These are phyloP conservation scores for Sisor rabdophorus DNA, from an alignment of 2,113 vertebrate species.

Conservation along the genomic window DNA sequence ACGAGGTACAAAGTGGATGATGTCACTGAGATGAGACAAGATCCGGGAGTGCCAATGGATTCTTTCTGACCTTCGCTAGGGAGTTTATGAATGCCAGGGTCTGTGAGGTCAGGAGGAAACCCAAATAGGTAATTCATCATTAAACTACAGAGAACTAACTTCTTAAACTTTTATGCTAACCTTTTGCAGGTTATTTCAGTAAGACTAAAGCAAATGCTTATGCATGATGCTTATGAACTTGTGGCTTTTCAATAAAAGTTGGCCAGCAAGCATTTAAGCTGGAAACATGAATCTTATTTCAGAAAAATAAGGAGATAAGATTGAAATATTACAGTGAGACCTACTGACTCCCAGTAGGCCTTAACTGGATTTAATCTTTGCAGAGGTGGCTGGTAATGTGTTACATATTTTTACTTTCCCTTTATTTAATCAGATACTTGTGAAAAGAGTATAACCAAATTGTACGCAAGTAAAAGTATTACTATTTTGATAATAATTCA, in stretches of 20 bases:
- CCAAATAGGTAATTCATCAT: conserved; percentile 16
- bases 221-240: background rate
- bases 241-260: background rate
- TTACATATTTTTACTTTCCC: too few relatives aligned
- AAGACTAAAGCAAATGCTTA: background rate
- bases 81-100: conserved; percentile 2
- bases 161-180: conserved; percentile 7
- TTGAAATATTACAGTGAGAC: background rate
- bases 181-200: background rate
- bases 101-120: conserved; percentile 16
- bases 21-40: conserved; percentile 53
- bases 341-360: background rate
- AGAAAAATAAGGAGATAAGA: background rate
- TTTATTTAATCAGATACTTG: too few relatives aligned
- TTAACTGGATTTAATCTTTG: background rate
- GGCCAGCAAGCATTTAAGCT: background rate
- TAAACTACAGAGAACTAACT: conserved; percentile 16
- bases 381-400: too few relatives aligned
- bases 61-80: background rate
- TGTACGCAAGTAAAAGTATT: too few relatives aligned
- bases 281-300: conserved; percentile 1
- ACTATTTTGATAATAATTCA: too few relatives aligned
- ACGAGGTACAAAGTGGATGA: conserved; percentile 52
- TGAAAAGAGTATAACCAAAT: too few relatives aligned
- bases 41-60: background rate